These are phyloP conservation scores for Parasteatoda lunata DNA, from an alignment of 2,888 invertebrate genomes.

Conservation along the genomic window DNA sequence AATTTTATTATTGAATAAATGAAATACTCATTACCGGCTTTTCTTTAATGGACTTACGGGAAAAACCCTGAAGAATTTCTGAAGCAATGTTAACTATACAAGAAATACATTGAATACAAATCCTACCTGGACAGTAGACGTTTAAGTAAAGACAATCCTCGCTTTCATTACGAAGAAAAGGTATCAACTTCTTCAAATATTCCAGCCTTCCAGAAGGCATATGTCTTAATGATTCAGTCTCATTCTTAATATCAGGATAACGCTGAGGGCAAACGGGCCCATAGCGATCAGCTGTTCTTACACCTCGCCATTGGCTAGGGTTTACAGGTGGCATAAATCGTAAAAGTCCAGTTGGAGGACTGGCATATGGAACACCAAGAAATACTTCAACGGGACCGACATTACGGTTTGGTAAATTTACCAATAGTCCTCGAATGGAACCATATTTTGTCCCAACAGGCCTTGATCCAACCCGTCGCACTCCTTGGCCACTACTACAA, in stretches of 20 bases:
- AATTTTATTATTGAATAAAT: no score
- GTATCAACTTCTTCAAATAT: constrained; percentile 88
- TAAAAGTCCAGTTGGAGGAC: constrained; percentile 89
- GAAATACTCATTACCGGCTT: background rate
- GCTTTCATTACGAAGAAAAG: constrained; percentile 91
- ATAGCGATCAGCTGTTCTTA: constrained; percentile 83
- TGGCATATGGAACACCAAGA: constrained; percentile 89
- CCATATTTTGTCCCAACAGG: constrained; percentile 91
- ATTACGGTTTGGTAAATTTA: constrained; percentile 68
- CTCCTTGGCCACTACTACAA: constrained; percentile 17
- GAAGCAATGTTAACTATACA: background rate
- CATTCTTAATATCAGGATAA: constrained; percentile 80
- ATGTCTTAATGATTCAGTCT: constrained; percentile 86
- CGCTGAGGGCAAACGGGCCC: constrained; percentile 86
- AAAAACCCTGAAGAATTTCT: background rate
- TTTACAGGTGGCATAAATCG: constrained; percentile 96
- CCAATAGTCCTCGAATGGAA: constrained; percentile 81
- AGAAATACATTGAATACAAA: background rate
- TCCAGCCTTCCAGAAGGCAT: constrained; percentile 94
- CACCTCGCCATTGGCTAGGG: constrained; percentile 83
- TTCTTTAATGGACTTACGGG: background rate
- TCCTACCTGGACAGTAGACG: constrained; percentile 93
- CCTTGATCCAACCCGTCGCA: constrained; percentile 76
- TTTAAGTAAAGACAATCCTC: constrained; percentile 98
- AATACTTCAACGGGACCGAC: constrained; percentile 79